Evolutionary conservation across 2,113 vertebrate species (phyloP), one percentile per base, ranked within the genome.

Genomic region (Pterocles burchelli): DNA sequence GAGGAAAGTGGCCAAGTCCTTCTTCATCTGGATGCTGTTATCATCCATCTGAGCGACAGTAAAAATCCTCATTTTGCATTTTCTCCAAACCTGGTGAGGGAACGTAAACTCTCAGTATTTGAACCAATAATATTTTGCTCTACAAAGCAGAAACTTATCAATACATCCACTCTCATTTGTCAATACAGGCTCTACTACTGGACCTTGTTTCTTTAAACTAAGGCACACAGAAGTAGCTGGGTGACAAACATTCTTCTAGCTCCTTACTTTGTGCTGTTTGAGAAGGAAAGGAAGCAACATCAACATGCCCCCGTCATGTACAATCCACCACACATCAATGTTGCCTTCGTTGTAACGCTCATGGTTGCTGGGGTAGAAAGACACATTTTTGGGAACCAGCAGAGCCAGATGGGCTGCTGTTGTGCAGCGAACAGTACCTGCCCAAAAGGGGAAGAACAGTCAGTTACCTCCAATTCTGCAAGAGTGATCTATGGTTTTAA

Each of bases 1-100:
- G 20, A 99, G 98, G 92, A 99, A 99, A 28, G 98, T 98, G 34
- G 99, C 99, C 89, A 99, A 97, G 79, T 99, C 99, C 83, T 99
- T 99, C 97, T 99, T 99, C 99, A 99, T 99, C 97, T 99, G 99
- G 94, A 99, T 99, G 93, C 99, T 99, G 95, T 99, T 99, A 97
- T 99, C 99, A 9, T 99, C 99, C 99, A 99, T 99, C 96, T 99
- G 99, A 79, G 99, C 99, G 33, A 99, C 99, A 1, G 99, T 99
- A 96, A 99, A 99, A 93, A 99, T 99, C 26, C 99, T 98, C 99
- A 99, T 99, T 91, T 98, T 99, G 96, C 99, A 99, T 95, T 99
- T 99, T 90, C 98, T 99, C 99, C 99, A 99, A 62, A 99, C 99
- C 99, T 99, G 83, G 24, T 28, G 41, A 41, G 41, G 1, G 22